Evolutionary conservation across 1,140 invertebrate genomes (phyloP), one percentile per base, ranked within the genome.

Genomic region (Anthonomus grandis): DNA sequence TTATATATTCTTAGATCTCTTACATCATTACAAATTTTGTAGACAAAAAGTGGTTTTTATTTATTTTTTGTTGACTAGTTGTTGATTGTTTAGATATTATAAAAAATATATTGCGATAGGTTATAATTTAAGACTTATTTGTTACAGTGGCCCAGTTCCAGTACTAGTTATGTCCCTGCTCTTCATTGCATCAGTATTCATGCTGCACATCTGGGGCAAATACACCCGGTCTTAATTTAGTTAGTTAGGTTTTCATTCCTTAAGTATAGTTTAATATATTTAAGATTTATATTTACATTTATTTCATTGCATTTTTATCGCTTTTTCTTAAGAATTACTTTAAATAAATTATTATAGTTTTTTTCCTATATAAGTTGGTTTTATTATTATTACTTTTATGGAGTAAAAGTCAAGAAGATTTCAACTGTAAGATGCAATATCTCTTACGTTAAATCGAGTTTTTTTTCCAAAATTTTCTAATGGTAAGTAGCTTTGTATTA

Each of bases 141-240:
- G 64, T 84, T 88, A 67, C 77, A 93, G 96, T 63, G 97, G 97
- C 58, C 97, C 97, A 64, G 95, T 99, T 60, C 97, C 97, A 69
- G 97, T 99, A 12, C 79, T 99, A 67, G 96, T 99, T 10, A 98
- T 99, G 94, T 98, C 95, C 51, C 81, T 99, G 12, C 83, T 98
- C 4, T 99, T 99, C 78, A 99, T 99, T 72, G 96, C 96, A 23
- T 98, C 95, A 39, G 97, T 99, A 21, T 99, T 99, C 75, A 96
- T 99, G 91, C 83, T 99, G 59, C 97, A 99, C 81, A 99, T 99
- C 72, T 99, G 97, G 97, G 97, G 97, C 75, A 99, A 99, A 84
- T 99, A 98, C 78, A 98, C 93, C 39, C 83, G 95, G 71, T 86
- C 90, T 45, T 59, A 55, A 58, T 9, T 19, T 18, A 18, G 3